These are phyloP conservation scores for Zaprionus lineosus DNA, from an alignment of 2,888 invertebrate species.

Conservation along the genomic window DNA sequence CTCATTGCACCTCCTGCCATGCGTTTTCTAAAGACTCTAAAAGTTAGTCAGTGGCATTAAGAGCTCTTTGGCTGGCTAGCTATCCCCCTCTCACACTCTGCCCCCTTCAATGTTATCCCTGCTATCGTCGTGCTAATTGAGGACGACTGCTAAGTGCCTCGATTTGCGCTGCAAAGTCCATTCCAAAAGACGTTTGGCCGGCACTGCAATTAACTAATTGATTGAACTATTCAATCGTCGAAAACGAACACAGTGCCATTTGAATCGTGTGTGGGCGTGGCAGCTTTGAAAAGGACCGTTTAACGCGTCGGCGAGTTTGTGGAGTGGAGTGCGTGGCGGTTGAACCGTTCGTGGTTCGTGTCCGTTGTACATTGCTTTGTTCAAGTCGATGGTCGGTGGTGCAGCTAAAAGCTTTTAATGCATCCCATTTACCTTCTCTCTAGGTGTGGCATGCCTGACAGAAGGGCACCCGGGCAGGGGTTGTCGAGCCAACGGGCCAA, in stretches of 20 bases:
- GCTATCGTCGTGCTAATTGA: conserved; percentile 59
- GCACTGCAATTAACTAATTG: conserved; percentile 71
- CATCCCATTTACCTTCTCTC: conserved; percentile 27
- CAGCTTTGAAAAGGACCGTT: conserved; percentile 25
- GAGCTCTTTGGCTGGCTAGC: conserved; percentile 47
- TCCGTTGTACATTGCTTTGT: conserved; percentile 12
- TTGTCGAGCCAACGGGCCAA: neutral
- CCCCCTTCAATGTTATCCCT: too few species aligned
- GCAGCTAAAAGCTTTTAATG: conserved; percentile 67
- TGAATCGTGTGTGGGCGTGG: conserved; percentile 50
- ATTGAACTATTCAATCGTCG: conserved; percentile 75
- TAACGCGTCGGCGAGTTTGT: conserved; percentile 29
- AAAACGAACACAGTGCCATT: conserved; percentile 48
- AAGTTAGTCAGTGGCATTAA: conserved; percentile 42
- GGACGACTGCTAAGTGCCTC: conserved; percentile 69
- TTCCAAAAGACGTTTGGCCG: conserved; percentile 41
- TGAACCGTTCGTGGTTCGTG: conserved; percentile 23
- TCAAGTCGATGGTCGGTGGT: conserved; percentile 19
- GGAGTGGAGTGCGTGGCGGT: conserved; percentile 23
- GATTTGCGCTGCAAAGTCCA: conserved; percentile 57
- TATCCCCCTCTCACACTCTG: too few species aligned
- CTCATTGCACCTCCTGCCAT: neutral
- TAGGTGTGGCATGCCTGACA: neutral
- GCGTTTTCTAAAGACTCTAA: conserved; percentile 19
- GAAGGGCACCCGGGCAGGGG: neutral